Percentiles rank a stretch among this genome's conserved stretches.
Conservation (phyloP, 2,797 vertebrate species). For the Tiaroga cobitis region DNA sequence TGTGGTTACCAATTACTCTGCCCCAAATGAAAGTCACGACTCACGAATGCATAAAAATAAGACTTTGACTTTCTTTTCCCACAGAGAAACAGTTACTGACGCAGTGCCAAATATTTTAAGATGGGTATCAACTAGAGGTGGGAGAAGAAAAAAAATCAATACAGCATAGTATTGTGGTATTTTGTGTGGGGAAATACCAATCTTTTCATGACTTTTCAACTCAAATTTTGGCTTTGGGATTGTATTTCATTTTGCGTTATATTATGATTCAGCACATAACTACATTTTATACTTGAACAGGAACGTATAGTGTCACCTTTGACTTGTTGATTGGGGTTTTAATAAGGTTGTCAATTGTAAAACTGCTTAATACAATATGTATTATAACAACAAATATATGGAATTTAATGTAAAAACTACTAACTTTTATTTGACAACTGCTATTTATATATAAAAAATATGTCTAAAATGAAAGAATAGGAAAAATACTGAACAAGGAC, state of each 20-base stretch:
- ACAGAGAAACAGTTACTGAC: constrained; percentile 9
- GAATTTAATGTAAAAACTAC: neutral
- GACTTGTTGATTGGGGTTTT: neutral
- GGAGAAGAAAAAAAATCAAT: too few species aligned
- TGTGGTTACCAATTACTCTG: constrained; percentile 11
- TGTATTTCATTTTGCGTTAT: neutral
- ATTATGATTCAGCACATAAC: neutral
- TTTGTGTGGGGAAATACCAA: neutral
- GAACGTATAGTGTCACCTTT: neutral
- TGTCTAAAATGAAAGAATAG: neutral
- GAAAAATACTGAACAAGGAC: neutral
- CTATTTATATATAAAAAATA: neutral
- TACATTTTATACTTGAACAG: neutral
- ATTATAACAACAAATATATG: neutral
- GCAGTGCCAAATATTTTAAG: neutral
- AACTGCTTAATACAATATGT: neutral
- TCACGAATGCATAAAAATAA: neutral
- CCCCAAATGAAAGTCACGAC: neutral
- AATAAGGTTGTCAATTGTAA: neutral
- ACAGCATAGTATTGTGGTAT: neutral
- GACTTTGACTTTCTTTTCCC: neutral
- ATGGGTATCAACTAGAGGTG: neutral
- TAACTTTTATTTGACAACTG: neutral
- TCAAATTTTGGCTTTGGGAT: neutral
- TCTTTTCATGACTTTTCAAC: neutral